Percentiles rank a stretch among this genome's conserved stretches.
Conservation (phyloP, 2,113 vertebrate species). For the Bufo bufo region DNA sequence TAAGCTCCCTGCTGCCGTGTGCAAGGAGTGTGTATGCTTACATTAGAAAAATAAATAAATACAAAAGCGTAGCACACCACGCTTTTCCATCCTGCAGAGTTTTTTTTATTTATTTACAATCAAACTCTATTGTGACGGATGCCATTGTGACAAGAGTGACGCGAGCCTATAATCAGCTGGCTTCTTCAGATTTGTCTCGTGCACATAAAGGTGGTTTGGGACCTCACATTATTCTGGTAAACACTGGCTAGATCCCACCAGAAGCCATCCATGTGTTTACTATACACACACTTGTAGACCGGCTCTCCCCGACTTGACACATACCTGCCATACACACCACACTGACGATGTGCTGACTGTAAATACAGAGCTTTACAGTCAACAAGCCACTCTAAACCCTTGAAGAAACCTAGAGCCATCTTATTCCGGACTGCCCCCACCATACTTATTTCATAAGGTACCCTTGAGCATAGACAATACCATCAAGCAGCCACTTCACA, state of each 20-base stretch:
- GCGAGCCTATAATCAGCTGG: no score
- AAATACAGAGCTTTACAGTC: conserved; percentile 35
- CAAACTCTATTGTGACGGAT: no score
- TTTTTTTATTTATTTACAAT: no score
- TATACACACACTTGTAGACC: background rate
- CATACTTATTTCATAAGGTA: background rate
- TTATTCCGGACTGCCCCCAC: background rate
- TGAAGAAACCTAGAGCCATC: background rate
- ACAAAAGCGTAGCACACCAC: no score
- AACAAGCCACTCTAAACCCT: background rate
- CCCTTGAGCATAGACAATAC: no score
- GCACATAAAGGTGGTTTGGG: background rate
- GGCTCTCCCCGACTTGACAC: background rate
- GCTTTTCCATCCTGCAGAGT: no score
- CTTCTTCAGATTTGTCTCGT: background rate
- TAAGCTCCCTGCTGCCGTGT: no score
- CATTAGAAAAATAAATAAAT: no score
- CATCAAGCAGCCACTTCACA: no score
- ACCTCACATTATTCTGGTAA: background rate
- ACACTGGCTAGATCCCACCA: background rate
- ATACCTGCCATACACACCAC: background rate
- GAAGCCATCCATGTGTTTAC: background rate
- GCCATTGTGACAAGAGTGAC: no score
- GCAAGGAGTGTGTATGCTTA: no score
- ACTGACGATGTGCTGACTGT: background rate